Conservation (phyloP, 2,797 vertebrate genomes). For the Rhincodon typus region DNA sequence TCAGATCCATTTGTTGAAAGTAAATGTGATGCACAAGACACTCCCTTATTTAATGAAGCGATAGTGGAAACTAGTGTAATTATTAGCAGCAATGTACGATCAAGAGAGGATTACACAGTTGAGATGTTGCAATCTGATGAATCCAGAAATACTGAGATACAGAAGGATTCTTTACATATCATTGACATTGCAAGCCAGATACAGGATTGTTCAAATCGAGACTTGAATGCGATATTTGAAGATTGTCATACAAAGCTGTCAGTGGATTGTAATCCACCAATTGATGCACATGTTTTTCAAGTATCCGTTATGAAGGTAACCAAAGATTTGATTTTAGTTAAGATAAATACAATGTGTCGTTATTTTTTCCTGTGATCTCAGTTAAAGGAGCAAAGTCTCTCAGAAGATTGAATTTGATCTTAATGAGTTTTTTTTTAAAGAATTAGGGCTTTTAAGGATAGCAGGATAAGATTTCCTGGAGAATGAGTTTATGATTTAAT, state of each 20-base stretch:
- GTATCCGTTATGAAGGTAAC: conserved; percentile 23
- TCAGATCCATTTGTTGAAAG: neutral
- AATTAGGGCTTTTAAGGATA: neutral
- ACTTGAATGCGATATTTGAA: neutral
- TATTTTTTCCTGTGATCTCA: too few relatives aligned
- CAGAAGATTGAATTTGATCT: neutral
- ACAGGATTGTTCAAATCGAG: neutral
- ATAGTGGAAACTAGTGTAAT: neutral
- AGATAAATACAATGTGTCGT: neutral
- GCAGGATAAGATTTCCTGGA: neutral
- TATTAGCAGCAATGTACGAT: neutral
- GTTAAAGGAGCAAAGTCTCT: too few relatives aligned
- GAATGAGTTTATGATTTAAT: conserved; percentile 10
- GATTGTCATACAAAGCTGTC: neutral
- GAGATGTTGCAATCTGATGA: neutral
- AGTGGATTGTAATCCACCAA: neutral
- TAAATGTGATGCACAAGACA: neutral
- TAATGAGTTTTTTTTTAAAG: neutral
- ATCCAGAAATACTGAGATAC: neutral
- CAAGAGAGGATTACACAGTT: neutral
- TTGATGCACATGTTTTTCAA: neutral
- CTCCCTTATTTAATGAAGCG: neutral
- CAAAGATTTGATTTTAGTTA: neutral
- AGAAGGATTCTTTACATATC: neutral
- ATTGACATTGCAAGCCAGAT: neutral